Evolutionary conservation across 2,888 invertebrate species (phyloP), one percentile per base, ranked within the genome.

Genomic region (Tenthredo mesomela): DNA sequence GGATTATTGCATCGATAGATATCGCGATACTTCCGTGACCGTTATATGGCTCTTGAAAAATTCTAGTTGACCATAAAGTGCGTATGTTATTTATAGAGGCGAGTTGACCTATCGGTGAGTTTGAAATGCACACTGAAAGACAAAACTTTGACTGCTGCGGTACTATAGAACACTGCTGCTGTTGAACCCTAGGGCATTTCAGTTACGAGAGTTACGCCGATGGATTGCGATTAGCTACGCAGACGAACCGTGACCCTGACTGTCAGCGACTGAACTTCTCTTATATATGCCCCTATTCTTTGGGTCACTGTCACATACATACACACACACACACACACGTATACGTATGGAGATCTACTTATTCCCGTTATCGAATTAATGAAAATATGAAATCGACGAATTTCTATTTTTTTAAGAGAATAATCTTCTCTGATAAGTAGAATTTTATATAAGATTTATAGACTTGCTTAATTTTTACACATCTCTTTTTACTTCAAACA

Each of bases 221-320:
- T 80, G 50, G 50, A 40, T 58, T 40, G 58, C 12, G 58, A 58
- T 78, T 78, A 78, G 58, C 78, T 21, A 78, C 37, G 78, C 78
- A 58, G 78, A 78, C 78, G 58, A 78, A 78, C 78, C 78, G 58
- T 61, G 78, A 78, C 78, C 78, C 58, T 78, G 78, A 78, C 37
- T 78, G 58, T 78, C 78, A 58, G 37, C 78, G 61, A 61, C 40
- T 58, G 12, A 61, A 61, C 77, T 77, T 77, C 47, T 47, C 50
- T 50, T 25, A 21, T 75, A 3, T 70, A n/a, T 70, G 37, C 37
- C 70, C n/a, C 33, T 29, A 43, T 73, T 71, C 67, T 67, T 67
- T 67, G 18, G 67, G 67, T 67, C 67, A 67, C 67, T 67, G 67
- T 67, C 67, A 18, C 33, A 25, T 15, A 73, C 15, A 15, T 43